Percentiles rank a stretch among this genome's conserved stretches.
These are phyloP conservation scores for Drosophila punjabiensis DNA, from an alignment of 1,140 invertebrate species.

Conservation along the genomic window DNA sequence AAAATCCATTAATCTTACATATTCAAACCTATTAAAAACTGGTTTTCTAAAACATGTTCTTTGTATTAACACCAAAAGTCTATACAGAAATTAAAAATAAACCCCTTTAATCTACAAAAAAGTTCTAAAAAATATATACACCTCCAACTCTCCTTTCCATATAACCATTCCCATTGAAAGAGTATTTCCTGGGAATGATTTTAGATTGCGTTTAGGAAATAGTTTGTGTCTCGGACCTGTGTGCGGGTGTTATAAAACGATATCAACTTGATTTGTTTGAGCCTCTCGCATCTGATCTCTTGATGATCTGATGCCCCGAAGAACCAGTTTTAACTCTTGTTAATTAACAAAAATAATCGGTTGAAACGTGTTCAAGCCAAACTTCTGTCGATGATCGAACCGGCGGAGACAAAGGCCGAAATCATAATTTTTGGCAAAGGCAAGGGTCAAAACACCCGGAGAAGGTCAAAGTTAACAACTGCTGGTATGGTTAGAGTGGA, in stretches of 20 bases:
- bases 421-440: slow-evolving; percentile 52
- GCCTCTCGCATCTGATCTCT: slow-evolving; percentile 8
- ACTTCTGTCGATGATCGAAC: slow-evolving; percentile 45
- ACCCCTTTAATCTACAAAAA: not conserved
- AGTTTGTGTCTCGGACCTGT: slow-evolving; percentile 17
- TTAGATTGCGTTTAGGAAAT: slow-evolving; percentile 26
- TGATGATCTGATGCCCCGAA: slow-evolving; percentile 56
- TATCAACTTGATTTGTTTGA: slow-evolving; percentile 41
- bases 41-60: too few species aligned
- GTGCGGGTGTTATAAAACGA: slow-evolving; percentile 61
- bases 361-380: slow-evolving; percentile 74
- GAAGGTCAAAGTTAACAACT: slow-evolving; percentile 56
- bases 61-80: not conserved
- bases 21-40: not conserved
- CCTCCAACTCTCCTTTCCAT: not conserved
- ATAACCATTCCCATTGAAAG: not conserved
- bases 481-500: slow-evolving; percentile 10
- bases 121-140: not conserved
- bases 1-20: not conserved
- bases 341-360: slow-evolving; percentile 64
- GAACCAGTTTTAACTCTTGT: slow-evolving; percentile 68
- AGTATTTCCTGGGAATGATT: slow-evolving; percentile 22
- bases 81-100: not conserved
- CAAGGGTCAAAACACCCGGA: slow-evolving; percentile 72
- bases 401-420: slow-evolving; percentile 43